Evolutionary conservation across 2,888 invertebrate genomes (phyloP).

Genomic region (Oscheius onirici): DNA sequence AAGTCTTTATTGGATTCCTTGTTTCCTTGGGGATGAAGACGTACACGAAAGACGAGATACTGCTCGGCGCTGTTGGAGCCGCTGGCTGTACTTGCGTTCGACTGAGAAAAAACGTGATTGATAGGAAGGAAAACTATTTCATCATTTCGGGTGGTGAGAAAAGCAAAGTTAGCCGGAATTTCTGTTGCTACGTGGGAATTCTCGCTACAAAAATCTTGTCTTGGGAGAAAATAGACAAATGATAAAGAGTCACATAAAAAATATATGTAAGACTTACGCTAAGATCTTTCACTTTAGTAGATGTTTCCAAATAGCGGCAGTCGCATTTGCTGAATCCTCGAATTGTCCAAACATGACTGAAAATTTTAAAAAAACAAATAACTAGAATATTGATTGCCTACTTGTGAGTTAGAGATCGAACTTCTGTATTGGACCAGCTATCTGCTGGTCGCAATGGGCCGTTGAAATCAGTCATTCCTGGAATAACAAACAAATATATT

Average conservation of each 20-base stretch:
- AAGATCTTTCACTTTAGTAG: conserved; percentile 62
- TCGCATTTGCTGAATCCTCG: conserved; percentile 70
- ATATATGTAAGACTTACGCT: conserved; percentile 36
- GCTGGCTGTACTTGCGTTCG: neutral
- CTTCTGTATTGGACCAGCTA: conserved; percentile 64
- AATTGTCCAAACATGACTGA: conserved; percentile 69
- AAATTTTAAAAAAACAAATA: neutral
- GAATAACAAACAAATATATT: neutral
- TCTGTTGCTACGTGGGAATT: too few species aligned
- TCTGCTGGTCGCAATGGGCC: conserved; percentile 50
- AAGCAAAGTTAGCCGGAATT: too few species aligned
- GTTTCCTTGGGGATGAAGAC: conserved; percentile 71
- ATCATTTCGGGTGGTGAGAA: too few species aligned
- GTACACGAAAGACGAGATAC: conserved; percentile 62
- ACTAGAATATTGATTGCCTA: conserved; percentile 27
- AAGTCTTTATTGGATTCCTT: conserved; percentile 72
- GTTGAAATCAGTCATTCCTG: conserved; percentile 40
- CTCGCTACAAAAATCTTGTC: too few species aligned
- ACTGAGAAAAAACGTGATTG: conserved; percentile 10
- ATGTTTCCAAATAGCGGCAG: conserved; percentile 69
- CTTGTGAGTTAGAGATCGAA: conserved; percentile 49
- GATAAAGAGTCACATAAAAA: too few species aligned
- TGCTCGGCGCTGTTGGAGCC: neutral
- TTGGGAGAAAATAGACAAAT: too few species aligned
- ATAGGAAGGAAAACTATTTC: too few species aligned